A percentile compares a stretch with the other conserved stretches of the same genome.
phyloP scores from a whole-genome alignment of 2,888 invertebrate species.

The Heliconius ismenius region DNA sequence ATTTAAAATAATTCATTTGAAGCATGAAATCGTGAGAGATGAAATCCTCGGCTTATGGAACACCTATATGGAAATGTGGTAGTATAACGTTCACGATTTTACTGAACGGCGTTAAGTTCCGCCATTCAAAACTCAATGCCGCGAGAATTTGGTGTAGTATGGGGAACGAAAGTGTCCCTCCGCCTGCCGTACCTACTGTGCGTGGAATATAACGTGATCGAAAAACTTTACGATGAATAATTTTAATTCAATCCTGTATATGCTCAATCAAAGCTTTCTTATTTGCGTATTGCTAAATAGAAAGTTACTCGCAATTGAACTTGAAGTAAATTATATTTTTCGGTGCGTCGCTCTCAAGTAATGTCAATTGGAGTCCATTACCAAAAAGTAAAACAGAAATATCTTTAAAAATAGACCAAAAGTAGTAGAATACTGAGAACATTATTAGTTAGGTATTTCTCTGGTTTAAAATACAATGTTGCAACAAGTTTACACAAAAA shows the following conservation, averaged over 20 bases:
- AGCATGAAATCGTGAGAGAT: not conserved
- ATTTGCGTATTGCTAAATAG: not conserved
- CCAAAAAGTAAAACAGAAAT: not conserved
- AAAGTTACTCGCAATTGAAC: not conserved
- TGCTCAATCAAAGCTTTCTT: not conserved
- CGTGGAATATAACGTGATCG: no score
- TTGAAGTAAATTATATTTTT: not conserved
- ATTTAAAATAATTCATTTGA: constrained; percentile 2
- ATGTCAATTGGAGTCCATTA: not conserved
- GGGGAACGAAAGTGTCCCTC: no score
- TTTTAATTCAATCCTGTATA: not conserved
- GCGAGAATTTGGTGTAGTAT: no score
- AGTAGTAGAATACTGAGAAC: not conserved
- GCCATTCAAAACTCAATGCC: no score
- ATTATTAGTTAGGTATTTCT: not conserved
- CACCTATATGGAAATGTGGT: no score
- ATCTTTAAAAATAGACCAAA: not conserved
- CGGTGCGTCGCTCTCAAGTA: not conserved
- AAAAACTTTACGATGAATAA: not conserved
- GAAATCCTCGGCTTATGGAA: not conserved
- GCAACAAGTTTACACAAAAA: not conserved
- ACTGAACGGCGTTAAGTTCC: no score
- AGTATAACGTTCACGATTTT: no score
- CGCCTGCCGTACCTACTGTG: no score
- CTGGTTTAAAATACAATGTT: not conserved